A percentile compares a stretch with the other conserved stretches of the same genome.
Evolutionary conservation across 2,888 invertebrate species (phyloP).

Genomic region (Ganaspis brasiliensis): DNA sequence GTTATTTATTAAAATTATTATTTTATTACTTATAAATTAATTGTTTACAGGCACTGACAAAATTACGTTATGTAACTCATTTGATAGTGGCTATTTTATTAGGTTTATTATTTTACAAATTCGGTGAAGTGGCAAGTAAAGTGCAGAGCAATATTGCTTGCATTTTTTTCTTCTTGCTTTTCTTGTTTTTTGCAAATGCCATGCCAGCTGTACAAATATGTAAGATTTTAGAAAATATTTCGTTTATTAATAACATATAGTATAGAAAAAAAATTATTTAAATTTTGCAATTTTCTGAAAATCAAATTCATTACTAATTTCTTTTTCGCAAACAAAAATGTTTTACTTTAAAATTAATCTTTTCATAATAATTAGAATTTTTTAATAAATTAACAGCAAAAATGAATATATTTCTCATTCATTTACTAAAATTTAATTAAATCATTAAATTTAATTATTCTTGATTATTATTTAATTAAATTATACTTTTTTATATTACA

Average conservation of each 20-base stretch:
- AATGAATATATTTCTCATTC: no score
- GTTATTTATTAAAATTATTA: no score
- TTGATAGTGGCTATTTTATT: conserved; percentile 82
- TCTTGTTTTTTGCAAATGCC: conserved; percentile 84
- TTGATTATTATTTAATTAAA: no score
- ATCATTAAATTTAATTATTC: no score
- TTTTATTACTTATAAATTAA: not conserved
- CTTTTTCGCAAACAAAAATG: not conserved
- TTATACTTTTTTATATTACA: conserved; percentile 76
- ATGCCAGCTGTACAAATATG: conserved; percentile 86
- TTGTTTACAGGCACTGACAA: conserved; percentile 77
- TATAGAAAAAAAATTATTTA: not conserved
- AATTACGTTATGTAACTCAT: conserved; percentile 82
- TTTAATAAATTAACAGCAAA: no score
- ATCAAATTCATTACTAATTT: not conserved
- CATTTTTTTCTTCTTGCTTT: conserved; percentile 84
- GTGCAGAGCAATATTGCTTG: conserved; percentile 83
- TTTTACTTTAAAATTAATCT: no score
- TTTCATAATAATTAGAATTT: no score
- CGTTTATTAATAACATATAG: no score
- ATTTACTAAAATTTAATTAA: no score
- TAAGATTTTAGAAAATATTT: no score
- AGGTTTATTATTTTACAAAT: conserved; percentile 83
- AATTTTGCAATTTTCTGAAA: not conserved
- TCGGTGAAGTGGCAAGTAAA: conserved; percentile 83